Conservation (phyloP, 2,888 invertebrate species). For the Leptura quadrifasciata region DNA sequence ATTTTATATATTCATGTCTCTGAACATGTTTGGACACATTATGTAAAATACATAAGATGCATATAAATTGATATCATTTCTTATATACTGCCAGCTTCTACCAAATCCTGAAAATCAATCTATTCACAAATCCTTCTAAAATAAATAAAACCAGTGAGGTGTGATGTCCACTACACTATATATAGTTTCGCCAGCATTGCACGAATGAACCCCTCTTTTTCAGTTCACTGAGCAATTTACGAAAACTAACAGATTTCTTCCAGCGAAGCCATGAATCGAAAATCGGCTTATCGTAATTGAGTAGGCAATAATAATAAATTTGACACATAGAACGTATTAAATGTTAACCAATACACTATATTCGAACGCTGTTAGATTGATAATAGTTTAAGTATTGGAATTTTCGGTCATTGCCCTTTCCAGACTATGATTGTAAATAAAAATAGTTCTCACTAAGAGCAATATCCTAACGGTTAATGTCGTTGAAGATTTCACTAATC, state of each 20-base stretch:
- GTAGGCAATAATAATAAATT: slow-evolving; percentile 22
- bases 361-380: not conserved
- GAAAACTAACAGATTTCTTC: slow-evolving; percentile 47
- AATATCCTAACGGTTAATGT: too few species aligned
- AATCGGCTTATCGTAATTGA: slow-evolving; percentile 36
- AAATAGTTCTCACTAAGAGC: too few species aligned
- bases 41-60: not conserved
- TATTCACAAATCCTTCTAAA: slow-evolving; percentile 58
- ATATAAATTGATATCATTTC: slow-evolving; percentile 20
- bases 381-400: not conserved
- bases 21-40: not conserved
- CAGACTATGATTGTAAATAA: too few species aligned
- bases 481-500: too few species aligned
- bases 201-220: slow-evolving; percentile 51
- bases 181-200: slow-evolving; percentile 45
- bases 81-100: slow-evolving; percentile 31
- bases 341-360: not conserved
- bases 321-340: slow-evolving; percentile 9
- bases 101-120: slow-evolving; percentile 44
- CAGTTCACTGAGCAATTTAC: slow-evolving; percentile 49
- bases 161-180: slow-evolving; percentile 59
- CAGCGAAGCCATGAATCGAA: slow-evolving; percentile 38
- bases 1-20: too few species aligned
- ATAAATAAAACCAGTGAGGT: slow-evolving; percentile 61
- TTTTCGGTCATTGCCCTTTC: too few species aligned